Evolutionary conservation across 2,113 vertebrate species (phyloP).

Genomic region (Oxyruncus cristatus): DNA sequence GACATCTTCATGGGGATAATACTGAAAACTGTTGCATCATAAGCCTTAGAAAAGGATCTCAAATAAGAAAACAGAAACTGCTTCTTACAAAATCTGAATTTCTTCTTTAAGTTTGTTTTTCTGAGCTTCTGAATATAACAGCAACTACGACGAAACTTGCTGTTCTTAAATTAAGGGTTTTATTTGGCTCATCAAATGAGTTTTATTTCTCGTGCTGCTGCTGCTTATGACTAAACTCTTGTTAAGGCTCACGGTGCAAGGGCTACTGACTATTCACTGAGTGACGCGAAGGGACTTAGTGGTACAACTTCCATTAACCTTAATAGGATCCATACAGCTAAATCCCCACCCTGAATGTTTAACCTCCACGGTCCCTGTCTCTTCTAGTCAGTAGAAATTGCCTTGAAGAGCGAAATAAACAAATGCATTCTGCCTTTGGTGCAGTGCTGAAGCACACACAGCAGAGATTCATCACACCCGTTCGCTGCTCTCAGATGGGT

Average conservation of each 20-base stretch:
- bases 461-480: background rate
- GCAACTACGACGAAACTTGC: background rate
- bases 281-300: background rate
- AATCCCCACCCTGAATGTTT: conserved; percentile 47
- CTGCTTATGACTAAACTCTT: background rate
- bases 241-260: background rate
- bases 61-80: background rate
- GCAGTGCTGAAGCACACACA: background rate
- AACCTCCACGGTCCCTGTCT: conserved; percentile 13
- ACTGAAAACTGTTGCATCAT: background rate
- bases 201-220: background rate
- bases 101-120: background rate
- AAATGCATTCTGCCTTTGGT: background rate
- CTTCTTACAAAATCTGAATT: background rate
- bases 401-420: conserved; percentile 2
- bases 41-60: background rate
- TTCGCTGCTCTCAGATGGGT: background rate
- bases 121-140: background rate
- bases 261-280: background rate
- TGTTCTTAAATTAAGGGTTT: background rate
- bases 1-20: background rate
- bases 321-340: conserved; percentile 1
- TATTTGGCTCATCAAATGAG: background rate
- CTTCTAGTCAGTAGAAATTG: conserved; percentile 27
- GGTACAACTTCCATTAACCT: conserved; percentile 45